A percentile compares a stretch with the other conserved stretches of the same genome.
Conservation (phyloP, 2,113 vertebrate species). For the Phasianus colchicus region DNA sequence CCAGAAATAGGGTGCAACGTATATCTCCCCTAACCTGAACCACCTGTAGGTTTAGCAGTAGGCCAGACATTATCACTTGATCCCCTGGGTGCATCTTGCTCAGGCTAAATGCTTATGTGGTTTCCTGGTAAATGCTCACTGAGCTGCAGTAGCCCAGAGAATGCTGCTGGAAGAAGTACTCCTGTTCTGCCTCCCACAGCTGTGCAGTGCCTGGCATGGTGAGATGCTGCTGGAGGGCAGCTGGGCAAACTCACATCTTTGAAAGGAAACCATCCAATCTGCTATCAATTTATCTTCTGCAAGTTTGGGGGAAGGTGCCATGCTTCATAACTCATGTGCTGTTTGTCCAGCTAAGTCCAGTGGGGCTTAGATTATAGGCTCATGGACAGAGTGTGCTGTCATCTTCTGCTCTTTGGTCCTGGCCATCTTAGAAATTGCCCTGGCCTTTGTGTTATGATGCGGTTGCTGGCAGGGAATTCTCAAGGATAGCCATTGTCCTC, state of each 20-base stretch:
- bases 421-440: background rate
- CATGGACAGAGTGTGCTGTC: background rate
- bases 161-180: rapidly evolving
- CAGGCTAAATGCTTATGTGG: background rate
- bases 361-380: background rate
- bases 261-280: background rate
- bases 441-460: background rate
- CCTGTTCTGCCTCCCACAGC: background rate
- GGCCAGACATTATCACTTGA: background rate
- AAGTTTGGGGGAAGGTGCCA: background rate
- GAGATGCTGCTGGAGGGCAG: background rate
- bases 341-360: background rate
- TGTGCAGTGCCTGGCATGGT: background rate
- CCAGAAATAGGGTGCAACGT: background rate
- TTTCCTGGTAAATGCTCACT: background rate
- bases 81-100: background rate
- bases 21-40: background rate
- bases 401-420: background rate
- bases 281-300: background rate
- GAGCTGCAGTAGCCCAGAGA: background rate
- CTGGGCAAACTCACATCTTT: background rate
- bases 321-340: background rate
- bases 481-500: background rate
- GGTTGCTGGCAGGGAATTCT: background rate
- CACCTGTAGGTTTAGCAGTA: background rate